Base-by-base conservation (phyloP, 2,113 vertebrate species). In the Centropus unirufus region DNA sequence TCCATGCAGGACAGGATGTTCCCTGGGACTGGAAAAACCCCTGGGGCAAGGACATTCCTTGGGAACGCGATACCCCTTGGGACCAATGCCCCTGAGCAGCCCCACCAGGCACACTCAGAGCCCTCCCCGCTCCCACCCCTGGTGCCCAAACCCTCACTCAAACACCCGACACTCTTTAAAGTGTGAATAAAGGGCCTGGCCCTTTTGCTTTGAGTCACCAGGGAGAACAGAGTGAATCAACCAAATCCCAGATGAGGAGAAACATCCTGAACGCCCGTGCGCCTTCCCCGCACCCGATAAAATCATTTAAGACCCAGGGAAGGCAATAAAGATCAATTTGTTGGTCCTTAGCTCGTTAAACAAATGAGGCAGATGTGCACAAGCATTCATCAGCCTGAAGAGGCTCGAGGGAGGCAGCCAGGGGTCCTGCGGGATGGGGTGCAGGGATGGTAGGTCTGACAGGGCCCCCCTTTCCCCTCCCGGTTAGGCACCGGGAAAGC, bases 201-300 rank as follows among this genome's bases (percentile, higher is more conserved):
- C 2, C 11, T 62, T 62, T 39, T 61, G 42, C 55, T 32, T 69
- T 0, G 0, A 80, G 34, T 44, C 47, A 34, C 5, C 1, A 1
- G 44, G 40, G 27, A 59, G n/a, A 76, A 76, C 2, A 1, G 61
- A 55, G 52, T 5, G 23, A 87, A 47, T 80, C 55, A 58, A 77
- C 11, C 52, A 57, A 82, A 36, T 68, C 82, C 54, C 3, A 5
- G 40, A 52, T n/a, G 11, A 66, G 79, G 30, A 74, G 23, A 89
- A 88, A 67, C 17, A 22, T 62, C 26, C 18, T 3, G 0, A 88
- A 86, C 83, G 23, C 30, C 58, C 55, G 21, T 1, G 2, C 2
- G 52, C 11, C 58, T 76, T 78, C 39, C 22, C 23, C 6, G 3
- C 26, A 46, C 10, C 17, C 21, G 42, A 42, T 9, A 62, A 87